phyloP scores from a whole-genome alignment of 2,113 vertebrate species.

The Agelaius phoeniceus region DNA sequence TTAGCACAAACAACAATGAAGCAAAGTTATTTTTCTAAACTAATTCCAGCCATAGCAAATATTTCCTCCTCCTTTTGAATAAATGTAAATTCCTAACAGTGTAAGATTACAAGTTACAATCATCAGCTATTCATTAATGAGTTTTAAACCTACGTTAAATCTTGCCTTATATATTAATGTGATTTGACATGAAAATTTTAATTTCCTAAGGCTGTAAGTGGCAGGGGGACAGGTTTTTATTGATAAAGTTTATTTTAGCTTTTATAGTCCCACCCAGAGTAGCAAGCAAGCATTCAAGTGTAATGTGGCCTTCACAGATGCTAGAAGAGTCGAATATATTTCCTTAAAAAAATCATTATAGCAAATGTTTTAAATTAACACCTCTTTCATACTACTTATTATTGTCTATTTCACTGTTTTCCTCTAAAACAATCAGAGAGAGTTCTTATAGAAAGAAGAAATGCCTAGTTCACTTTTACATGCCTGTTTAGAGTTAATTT shows the following conservation, averaged over 20 bases:
- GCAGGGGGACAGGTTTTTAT: constrained; percentile 47
- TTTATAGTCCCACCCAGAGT: constrained; percentile 71
- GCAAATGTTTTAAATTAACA: constrained; percentile 64
- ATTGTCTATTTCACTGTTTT: constrained; percentile 45
- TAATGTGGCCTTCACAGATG: constrained; percentile 76
- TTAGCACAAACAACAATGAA: neutral
- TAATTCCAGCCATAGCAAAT: neutral
- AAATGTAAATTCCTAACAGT: neutral
- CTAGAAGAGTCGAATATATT: constrained; percentile 70
- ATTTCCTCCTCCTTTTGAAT: neutral
- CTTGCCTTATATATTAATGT: neutral
- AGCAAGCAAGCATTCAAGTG: constrained; percentile 64
- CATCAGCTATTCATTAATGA: neutral
- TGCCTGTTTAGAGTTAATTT: neutral
- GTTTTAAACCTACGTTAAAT: neutral
- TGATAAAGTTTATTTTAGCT: constrained; percentile 80
- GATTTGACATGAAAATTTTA: neutral
- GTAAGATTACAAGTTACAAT: neutral
- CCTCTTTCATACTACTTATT: constrained; percentile 14
- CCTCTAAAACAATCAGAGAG: neutral
- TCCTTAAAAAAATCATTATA: constrained; percentile 78
- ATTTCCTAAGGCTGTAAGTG: neutral
- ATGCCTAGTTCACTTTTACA: neutral
- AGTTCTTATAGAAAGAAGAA: neutral
- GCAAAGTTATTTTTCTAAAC: neutral